Conservation (phyloP, 2,888 invertebrate genomes). For the Chloromyia formosa region DNA sequence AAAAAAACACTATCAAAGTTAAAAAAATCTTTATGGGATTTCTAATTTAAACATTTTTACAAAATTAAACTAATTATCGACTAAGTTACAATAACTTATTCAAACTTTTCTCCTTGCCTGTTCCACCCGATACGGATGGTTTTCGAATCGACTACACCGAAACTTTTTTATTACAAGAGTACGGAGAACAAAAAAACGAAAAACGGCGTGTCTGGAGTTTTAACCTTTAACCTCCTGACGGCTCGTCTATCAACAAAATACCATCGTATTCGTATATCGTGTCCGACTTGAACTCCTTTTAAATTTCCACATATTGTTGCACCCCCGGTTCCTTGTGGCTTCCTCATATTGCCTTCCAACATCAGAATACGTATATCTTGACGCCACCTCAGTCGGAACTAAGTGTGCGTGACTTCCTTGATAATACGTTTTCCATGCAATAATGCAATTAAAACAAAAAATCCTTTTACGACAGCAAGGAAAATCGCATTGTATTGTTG, state of each 20-base stretch:
- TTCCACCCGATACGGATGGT: too few relatives aligned
- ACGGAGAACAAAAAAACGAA: not conserved
- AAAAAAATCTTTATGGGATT: too few relatives aligned
- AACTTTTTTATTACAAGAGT: not conserved
- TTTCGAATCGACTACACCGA: too few relatives aligned
- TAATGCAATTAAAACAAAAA: conserved; percentile 38
- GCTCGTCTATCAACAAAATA: not conserved
- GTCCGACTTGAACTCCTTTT: not conserved
- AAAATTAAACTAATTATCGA: too few relatives aligned
- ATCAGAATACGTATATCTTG: not conserved
- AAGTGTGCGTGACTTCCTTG: conserved; percentile 32
- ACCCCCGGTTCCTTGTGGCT: not conserved
- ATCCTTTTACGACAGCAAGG: conserved; percentile 17
- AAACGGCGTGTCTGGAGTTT: not conserved
- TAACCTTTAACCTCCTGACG: conserved; percentile 10
- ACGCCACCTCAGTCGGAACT: conserved; percentile 1
- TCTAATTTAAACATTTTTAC: too few relatives aligned
- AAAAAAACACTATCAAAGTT: too few relatives aligned
- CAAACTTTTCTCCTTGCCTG: too few relatives aligned
- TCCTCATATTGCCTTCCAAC: not conserved
- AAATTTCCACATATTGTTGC: conserved; percentile 1
- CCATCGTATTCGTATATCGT: too few relatives aligned
- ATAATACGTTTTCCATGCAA: conserved; percentile 17
- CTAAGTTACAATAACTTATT: too few relatives aligned
- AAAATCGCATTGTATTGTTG: conserved; percentile 26